Base-by-base conservation (phyloP, 2,797 vertebrate genomes). In the Dromococcyx pavoninus region DNA sequence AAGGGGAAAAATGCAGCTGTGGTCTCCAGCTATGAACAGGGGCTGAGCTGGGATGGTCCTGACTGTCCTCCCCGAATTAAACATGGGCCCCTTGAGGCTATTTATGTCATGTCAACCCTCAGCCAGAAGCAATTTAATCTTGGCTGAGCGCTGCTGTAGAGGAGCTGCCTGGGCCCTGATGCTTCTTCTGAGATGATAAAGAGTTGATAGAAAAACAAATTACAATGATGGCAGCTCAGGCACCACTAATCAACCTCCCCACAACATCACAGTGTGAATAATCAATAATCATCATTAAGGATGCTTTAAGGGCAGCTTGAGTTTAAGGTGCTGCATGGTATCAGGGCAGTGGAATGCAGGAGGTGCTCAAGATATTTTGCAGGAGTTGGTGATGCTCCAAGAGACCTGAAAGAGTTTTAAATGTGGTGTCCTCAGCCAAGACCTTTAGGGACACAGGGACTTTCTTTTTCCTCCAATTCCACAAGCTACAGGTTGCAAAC, bases 191-290 rank as follows among this genome's bases (percentile, higher is more conserved):
- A 41, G 60, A 54, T 28, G 51, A 81, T 67, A 67, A 93, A 91
- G 78, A 50, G 86, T 62, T 77, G 91, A 93, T 89, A 85, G 93
- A 43, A 93, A 95, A 91, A 90, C 88, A 80, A 94, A 95, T 89
- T 51, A 95, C 1, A 6, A 25, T 4, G 33, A 43, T 35, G 32
- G 61, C 56, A 35, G 46, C 89, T 66, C n/a, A 43, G 72, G 78
- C 53, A 17, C n/a, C 43, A 5, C 54, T 86, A 67, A 93, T 95
- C 89, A 91, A 4, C 60, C 28, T 84, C 58, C 91, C 33, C 4
- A 1, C 53, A 46, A 57, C 27, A 5, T 4, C 1, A 12, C 28
- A 4, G 37, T 4, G 70, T 81, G 79, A 75, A 88, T 93, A 94
- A 95, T 94, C 91, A 88, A 91, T 80, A 13, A n/a, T 1, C 11